Conservation (phyloP, 2,797 vertebrate genomes). For the Ctenochaetus hawaiiensis region DNA sequence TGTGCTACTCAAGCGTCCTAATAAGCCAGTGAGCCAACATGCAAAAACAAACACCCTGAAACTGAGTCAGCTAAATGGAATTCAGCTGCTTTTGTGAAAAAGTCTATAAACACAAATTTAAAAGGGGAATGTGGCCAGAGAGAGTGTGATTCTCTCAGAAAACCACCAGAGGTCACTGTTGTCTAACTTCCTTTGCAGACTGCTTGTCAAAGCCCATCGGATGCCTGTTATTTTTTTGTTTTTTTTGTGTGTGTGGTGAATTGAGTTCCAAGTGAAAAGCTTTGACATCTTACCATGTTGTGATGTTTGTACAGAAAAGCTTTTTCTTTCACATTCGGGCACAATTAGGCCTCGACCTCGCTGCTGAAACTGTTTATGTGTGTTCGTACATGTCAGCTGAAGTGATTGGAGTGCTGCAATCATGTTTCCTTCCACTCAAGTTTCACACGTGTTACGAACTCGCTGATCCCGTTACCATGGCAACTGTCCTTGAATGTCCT, state of each 20-base stretch:
- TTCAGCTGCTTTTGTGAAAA: too few species aligned
- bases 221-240: neutral
- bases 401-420: conserved; percentile 56
- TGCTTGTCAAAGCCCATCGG: neutral
- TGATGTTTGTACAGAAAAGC: conserved; percentile 4
- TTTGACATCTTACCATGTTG: conserved; percentile 1
- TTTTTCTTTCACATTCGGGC: conserved; percentile 8
- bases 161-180: conserved; percentile 69
- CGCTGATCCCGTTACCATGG: conserved; percentile 69
- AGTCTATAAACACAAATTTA: too few species aligned
- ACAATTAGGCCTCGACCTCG: neutral
- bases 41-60: neutral
- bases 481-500: conserved; percentile 66
- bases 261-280: neutral
- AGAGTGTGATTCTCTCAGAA: neutral
- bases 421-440: conserved; percentile 49
- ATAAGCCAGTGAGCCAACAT: neutral
- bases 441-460: conserved; percentile 53
- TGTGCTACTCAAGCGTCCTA: too few species aligned
- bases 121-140: neutral
- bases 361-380: neutral
- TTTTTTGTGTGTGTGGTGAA: neutral
- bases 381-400: neutral
- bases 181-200: neutral
- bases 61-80: neutral